These are phyloP conservation scores for Polypedilum pembai DNA, from an alignment of 1,140 invertebrate species.

Conservation along the genomic window DNA sequence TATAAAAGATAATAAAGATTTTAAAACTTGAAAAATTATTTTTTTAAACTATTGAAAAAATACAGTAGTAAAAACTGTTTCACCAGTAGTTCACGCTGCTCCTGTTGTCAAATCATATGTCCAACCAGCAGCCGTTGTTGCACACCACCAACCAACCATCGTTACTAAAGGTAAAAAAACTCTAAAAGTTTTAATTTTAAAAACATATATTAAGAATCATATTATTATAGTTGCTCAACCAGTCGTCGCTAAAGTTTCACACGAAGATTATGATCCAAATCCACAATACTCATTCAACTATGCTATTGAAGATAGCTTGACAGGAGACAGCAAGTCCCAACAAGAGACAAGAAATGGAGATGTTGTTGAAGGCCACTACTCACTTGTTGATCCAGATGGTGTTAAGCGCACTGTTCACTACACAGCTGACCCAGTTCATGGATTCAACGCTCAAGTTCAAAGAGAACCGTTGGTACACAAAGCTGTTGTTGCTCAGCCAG, in stretches of 20 bases:
- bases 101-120: not conserved
- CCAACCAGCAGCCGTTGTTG: not conserved
- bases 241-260: slow-evolving; percentile 34
- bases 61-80: not conserved
- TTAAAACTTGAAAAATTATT: too few relatives aligned
- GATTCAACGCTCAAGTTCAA: slow-evolving; percentile 46
- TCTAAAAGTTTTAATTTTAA: too few relatives aligned
- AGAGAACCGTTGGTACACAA: slow-evolving; percentile 36
- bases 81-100: not conserved
- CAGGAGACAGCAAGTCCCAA: slow-evolving; percentile 47
- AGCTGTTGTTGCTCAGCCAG: slow-evolving; percentile 30
- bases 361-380: slow-evolving; percentile 37
- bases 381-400: slow-evolving; percentile 40
- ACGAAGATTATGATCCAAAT: slow-evolving; percentile 41
- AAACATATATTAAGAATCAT: too few relatives aligned
- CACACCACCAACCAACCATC: not conserved
- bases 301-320: slow-evolving; percentile 42
- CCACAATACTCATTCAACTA: slow-evolving; percentile 46
- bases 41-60: not conserved
- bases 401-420: slow-evolving; percentile 38
- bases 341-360: slow-evolving; percentile 45
- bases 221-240: slow-evolving; percentile 24
- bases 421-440: slow-evolving; percentile 37
- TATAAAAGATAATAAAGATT: not conserved
- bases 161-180: not conserved